These are phyloP conservation scores for Drosophila kambysellisi DNA, from an alignment of 2,888 invertebrate genomes.

Conservation along the genomic window DNA sequence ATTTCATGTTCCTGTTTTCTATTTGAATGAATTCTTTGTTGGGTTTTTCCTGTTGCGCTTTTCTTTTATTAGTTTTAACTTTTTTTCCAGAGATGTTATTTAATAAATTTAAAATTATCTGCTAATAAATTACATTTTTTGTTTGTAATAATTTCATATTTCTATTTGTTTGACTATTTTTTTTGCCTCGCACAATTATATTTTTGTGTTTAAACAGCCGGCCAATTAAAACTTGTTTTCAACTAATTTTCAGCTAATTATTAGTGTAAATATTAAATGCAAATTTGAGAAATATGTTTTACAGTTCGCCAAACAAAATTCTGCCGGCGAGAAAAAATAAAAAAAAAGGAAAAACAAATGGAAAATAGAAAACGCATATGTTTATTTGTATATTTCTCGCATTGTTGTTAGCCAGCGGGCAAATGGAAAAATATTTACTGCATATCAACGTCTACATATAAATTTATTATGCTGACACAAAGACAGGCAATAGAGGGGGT, in stretches of 20 bases:
- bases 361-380: constrained; percentile 2
- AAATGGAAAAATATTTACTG: constrained; percentile 55
- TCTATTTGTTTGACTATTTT: constrained; percentile 5
- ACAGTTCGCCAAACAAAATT: background rate
- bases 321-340: constrained; percentile 1
- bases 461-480: constrained; percentile 55
- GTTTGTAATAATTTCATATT: constrained; percentile 20
- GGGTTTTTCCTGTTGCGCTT: constrained; percentile 13
- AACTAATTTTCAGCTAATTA: constrained; percentile 13
- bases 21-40: constrained; percentile 31
- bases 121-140: constrained; percentile 18
- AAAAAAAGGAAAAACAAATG: constrained; percentile 1
- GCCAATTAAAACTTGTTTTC: constrained; percentile 43
- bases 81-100: constrained; percentile 3
- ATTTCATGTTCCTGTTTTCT: constrained; percentile 23
- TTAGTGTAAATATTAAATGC: constrained; percentile 32
- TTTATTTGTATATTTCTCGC: constrained; percentile 13
- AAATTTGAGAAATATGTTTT: constrained; percentile 20
- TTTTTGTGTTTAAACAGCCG: constrained; percentile 40
- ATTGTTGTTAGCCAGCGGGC: constrained; percentile 21
- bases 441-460: constrained; percentile 64
- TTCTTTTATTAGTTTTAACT: background rate
- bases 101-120: too few species aligned
- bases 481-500: background rate
- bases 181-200: constrained; percentile 35